Percentiles rank a stretch among this genome's conserved stretches.
These are phyloP conservation scores for Meghimatium bilineatum DNA, from an alignment of 2,888 invertebrate genomes.

Conservation along the genomic window DNA sequence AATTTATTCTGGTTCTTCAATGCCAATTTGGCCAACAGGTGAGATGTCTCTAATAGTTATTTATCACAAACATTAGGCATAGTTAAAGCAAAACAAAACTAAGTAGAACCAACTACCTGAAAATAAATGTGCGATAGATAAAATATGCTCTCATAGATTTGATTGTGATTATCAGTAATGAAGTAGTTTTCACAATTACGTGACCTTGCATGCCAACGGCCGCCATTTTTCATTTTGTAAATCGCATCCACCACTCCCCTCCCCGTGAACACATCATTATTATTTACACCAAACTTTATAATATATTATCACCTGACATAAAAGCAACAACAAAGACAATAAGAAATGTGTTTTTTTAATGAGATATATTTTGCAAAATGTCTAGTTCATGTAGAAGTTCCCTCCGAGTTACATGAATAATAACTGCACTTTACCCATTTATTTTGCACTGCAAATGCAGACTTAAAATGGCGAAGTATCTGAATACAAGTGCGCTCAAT, in stretches of 20 bases:
- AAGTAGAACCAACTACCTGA: no score
- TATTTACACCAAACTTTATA: constrained; percentile 46
- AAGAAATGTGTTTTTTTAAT: background rate
- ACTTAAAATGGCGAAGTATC: constrained; percentile 39
- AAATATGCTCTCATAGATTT: background rate
- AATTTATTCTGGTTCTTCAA: background rate
- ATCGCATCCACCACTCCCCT: constrained; percentile 10
- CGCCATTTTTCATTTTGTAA: constrained; percentile 48
- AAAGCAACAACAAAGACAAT: background rate
- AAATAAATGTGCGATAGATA: no score
- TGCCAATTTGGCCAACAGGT: background rate
- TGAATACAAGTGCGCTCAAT: background rate
- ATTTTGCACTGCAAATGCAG: constrained; percentile 27
- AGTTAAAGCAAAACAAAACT: no score
- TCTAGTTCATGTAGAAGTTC: background rate
- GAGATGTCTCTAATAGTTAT: no score
- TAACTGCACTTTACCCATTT: background rate
- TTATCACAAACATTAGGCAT: no score
- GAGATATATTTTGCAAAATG: background rate
- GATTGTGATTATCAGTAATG: background rate
- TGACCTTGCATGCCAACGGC: constrained; percentile 45
- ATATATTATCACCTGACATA: background rate
- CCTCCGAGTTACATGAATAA: background rate
- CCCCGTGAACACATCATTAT: no score
- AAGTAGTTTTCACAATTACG: background rate